These are phyloP conservation scores for Spilarctia lutea DNA, from an alignment of 2,888 invertebrate genomes.

Conservation along the genomic window DNA sequence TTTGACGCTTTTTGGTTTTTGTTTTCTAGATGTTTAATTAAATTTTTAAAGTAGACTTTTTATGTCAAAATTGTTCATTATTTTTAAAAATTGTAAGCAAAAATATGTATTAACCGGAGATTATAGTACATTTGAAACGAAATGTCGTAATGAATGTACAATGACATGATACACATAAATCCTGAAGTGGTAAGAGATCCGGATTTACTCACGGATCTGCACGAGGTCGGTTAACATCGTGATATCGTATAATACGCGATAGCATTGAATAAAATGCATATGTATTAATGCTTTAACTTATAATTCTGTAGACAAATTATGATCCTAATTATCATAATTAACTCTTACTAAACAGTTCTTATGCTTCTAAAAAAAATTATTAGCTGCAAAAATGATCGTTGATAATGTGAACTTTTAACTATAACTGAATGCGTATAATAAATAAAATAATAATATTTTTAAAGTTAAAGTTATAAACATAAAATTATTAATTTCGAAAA, in stretches of 20 bases:
- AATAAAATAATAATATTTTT: too few species aligned
- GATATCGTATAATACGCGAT: conserved; percentile 51
- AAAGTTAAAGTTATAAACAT: too few species aligned
- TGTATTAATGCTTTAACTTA: conserved; percentile 33
- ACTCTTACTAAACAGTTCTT: neutral
- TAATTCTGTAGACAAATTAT: conserved; percentile 31
- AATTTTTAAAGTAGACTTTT: too few species aligned
- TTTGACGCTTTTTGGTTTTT: too few species aligned
- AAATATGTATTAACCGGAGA: neutral
- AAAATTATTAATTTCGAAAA: too few species aligned
- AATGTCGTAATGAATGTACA: conserved; percentile 30
- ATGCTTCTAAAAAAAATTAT: neutral
- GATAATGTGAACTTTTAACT: neutral
- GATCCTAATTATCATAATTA: conserved; percentile 36
- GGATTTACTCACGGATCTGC: conserved; percentile 63
- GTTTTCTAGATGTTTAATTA: too few species aligned
- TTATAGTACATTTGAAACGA: conserved; percentile 15
- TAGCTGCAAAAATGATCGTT: neutral
- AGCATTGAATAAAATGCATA: conserved; percentile 47
- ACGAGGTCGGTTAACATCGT: conserved; percentile 62
- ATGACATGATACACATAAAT: conserved; percentile 39
- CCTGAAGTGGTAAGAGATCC: conserved; percentile 55
- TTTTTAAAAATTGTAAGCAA: neutral
- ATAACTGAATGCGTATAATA: too few species aligned
- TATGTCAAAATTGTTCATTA: too few species aligned